These are phyloP conservation scores for Epinotia brunnichana DNA, from an alignment of 2,888 invertebrate genomes.

Conservation along the genomic window DNA sequence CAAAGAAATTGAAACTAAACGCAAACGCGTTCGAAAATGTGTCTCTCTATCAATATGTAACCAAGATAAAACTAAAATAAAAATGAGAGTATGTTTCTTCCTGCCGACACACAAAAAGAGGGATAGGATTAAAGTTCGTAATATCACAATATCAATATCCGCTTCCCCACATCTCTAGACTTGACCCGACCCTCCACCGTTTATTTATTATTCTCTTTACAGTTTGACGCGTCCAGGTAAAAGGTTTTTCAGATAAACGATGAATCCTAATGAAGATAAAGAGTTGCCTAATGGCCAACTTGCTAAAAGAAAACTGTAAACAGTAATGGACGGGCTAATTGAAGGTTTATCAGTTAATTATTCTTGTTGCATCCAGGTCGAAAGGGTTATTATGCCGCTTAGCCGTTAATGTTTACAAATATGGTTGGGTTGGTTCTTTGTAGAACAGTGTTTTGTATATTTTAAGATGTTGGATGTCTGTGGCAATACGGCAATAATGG, in stretches of 20 bases:
- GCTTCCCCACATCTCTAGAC: constrained; percentile 12
- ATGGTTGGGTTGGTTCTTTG: neutral
- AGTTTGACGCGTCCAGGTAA: constrained; percentile 69
- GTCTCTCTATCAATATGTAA: too few relatives aligned
- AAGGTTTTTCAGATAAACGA: constrained; percentile 74
- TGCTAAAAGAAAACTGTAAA: constrained; percentile 70
- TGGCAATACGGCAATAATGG: too few relatives aligned
- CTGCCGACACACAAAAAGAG: neutral
- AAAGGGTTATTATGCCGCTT: constrained; percentile 49
- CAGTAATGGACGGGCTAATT: constrained; percentile 64
- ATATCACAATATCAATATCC: neutral
- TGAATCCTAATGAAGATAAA: constrained; percentile 76
- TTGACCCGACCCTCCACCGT: constrained; percentile 48
- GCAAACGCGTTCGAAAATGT: too few relatives aligned
- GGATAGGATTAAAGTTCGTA: neutral
- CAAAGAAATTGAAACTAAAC: too few relatives aligned
- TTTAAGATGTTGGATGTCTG: neutral
- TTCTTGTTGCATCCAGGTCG: constrained; percentile 58
- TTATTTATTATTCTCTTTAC: constrained; percentile 70
- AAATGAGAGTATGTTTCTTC: neutral
- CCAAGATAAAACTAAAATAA: too few relatives aligned
- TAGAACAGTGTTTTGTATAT: neutral
- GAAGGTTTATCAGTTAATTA: constrained; percentile 75
- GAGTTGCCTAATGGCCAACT: constrained; percentile 64
- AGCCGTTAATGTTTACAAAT: constrained; percentile 3